A percentile compares a stretch with the other conserved stretches of the same genome.
Evolutionary conservation across 2,113 vertebrate species (phyloP).

Genomic region (Centropus unirufus): DNA sequence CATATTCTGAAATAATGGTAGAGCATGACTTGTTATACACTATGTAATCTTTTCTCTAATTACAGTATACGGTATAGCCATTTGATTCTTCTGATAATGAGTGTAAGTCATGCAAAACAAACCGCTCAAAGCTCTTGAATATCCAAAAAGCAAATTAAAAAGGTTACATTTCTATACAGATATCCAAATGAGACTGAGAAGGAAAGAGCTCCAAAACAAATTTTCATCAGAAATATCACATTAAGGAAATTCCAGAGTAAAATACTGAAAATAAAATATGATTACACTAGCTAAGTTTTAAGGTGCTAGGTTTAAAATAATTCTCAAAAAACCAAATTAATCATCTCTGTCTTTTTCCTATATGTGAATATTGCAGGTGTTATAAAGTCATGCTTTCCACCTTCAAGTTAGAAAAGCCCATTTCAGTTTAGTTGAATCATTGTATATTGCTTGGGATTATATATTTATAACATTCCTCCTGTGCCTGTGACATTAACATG

Average conservation of each 20-base stretch:
- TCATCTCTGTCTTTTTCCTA: neutral
- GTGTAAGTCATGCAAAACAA: neutral
- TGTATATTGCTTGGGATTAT: neutral
- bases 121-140: neutral
- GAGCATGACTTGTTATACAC: neutral
- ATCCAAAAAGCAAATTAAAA: neutral
- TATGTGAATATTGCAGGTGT: neutral
- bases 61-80: neutral
- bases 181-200: neutral
- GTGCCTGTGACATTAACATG: neutral
- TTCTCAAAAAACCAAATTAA: neutral
- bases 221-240: neutral
- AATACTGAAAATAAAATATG: neutral
- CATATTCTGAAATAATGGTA: neutral
- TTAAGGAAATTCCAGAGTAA: neutral
- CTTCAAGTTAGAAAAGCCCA: neutral
- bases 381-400: neutral
- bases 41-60: neutral
- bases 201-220: neutral
- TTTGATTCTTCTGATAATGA: neutral
- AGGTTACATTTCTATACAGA: neutral
- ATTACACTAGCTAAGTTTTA: neutral
- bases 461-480: neutral
- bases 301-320: neutral
- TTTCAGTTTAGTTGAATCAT: neutral